Percentiles rank a stretch among this genome's conserved stretches.
Conservation (phyloP, 2,888 invertebrate species). For the Lasioglossum lativentre region DNA sequence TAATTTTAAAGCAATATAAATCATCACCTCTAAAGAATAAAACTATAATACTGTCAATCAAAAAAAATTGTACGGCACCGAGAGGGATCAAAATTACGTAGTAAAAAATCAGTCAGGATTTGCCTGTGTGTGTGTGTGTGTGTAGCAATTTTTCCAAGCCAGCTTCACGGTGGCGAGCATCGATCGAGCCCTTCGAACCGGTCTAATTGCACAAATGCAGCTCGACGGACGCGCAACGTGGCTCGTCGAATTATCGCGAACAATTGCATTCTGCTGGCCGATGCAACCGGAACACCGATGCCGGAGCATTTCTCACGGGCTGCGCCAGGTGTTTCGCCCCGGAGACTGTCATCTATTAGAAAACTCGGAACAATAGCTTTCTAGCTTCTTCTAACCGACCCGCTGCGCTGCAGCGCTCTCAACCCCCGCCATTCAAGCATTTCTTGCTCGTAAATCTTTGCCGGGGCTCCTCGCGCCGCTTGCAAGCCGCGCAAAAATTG, state of each 20-base stretch:
- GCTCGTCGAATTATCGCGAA: conserved; percentile 26
- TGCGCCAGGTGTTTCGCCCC: neutral
- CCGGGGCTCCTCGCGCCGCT: neutral
- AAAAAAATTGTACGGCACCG: neutral
- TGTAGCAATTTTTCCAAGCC: conserved; percentile 16
- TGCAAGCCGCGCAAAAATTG: conserved; percentile 5
- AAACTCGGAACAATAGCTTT: conserved; percentile 11
- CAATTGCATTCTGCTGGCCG: conserved; percentile 6
- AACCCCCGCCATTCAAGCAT: neutral
- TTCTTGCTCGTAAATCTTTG: conserved; percentile 17
- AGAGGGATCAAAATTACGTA: neutral
- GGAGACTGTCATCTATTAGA: neutral
- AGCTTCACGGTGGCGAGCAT: neutral
- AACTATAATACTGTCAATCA: neutral
- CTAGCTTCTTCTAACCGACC: neutral
- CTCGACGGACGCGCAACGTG: neutral
- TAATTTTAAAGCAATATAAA: neutral
- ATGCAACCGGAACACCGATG: neutral
- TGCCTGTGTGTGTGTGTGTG: neutral
- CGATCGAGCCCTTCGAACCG: neutral
- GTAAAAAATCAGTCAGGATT: neutral
- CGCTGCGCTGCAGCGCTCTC: neutral
- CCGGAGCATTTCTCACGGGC: neutral
- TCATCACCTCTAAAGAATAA: neutral
- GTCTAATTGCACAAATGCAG: conserved; percentile 11